Evolutionary conservation across 2,888 invertebrate genomes (phyloP).

Genomic region (Priocnemis perturbator): DNA sequence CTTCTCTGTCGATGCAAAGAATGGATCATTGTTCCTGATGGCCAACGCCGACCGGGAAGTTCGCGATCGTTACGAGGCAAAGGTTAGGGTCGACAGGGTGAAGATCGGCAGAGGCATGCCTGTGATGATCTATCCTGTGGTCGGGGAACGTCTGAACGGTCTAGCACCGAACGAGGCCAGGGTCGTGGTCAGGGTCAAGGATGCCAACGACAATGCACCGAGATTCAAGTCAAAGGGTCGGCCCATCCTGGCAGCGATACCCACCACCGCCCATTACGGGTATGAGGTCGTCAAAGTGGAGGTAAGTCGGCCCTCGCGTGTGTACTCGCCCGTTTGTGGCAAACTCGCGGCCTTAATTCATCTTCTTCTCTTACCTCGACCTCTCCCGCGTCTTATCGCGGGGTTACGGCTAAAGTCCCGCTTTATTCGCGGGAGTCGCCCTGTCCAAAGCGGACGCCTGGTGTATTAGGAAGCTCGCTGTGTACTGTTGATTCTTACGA

Average conservation of each 20-base stretch:
- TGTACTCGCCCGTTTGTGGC: background rate
- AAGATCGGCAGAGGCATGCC: constrained; percentile 83
- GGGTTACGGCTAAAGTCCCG: too few species aligned
- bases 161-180: constrained; percentile 86
- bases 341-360: constrained; percentile 32
- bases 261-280: constrained; percentile 88
- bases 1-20: constrained; percentile 86
- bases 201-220: constrained; percentile 90
- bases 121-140: constrained; percentile 86
- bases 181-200: constrained; percentile 85
- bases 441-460: too few species aligned
- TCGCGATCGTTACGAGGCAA: constrained; percentile 80
- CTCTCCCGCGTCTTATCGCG: background rate
- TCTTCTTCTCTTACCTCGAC: constrained; percentile 16
- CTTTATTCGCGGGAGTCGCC: too few species aligned
- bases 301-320: constrained; percentile 73
- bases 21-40: constrained; percentile 85
- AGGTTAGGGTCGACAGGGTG: constrained; percentile 77
- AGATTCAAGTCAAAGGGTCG: constrained; percentile 85
- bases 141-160: constrained; percentile 83
- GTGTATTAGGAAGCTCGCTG: too few species aligned
- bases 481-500: too few species aligned
- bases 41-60: constrained; percentile 86
- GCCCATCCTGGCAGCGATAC: constrained; percentile 89
- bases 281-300: constrained; percentile 86